Evolutionary conservation across 2,797 vertebrate species (phyloP).

Genomic region (Urocyon cinereoargenteus): DNA sequence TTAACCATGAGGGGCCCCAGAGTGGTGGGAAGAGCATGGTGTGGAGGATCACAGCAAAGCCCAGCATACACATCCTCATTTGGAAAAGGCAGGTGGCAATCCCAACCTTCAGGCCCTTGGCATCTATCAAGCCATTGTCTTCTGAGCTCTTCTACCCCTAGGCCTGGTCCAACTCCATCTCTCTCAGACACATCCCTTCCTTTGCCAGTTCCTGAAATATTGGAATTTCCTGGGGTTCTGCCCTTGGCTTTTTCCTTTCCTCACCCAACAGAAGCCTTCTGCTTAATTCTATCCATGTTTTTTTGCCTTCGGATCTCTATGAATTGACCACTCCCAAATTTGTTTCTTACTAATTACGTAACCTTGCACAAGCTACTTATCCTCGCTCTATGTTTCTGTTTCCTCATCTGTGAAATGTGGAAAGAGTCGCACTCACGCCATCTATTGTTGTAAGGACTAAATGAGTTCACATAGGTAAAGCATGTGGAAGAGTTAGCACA

Average conservation of each 20-base stretch:
- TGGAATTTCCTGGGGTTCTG: neutral
- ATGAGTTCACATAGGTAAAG: neutral
- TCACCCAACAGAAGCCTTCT: neutral
- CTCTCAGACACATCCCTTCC: neutral
- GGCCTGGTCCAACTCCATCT: neutral
- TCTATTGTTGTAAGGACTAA: neutral
- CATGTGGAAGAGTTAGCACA: no score
- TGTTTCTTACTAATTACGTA: constrained; percentile 11
- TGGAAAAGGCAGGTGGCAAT: neutral
- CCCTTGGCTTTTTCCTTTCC: neutral
- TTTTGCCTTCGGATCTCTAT: neutral
- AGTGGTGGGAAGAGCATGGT: rapidly evolving
- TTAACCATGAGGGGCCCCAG: neutral
- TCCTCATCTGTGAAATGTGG: neutral
- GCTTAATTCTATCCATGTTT: neutral
- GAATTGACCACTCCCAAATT: neutral
- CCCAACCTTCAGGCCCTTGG: neutral
- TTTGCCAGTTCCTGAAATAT: neutral
- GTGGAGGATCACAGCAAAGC: rapidly evolving
- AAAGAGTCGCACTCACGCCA: neutral
- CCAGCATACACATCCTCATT: neutral
- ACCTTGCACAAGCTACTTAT: neutral
- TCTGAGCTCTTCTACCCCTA: neutral
- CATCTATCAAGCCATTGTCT: neutral
- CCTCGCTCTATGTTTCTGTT: neutral